Evolutionary conservation across 2,797 vertebrate genomes (phyloP), one percentile per base, ranked within the genome.

Genomic region (Agapornis canus): DNA sequence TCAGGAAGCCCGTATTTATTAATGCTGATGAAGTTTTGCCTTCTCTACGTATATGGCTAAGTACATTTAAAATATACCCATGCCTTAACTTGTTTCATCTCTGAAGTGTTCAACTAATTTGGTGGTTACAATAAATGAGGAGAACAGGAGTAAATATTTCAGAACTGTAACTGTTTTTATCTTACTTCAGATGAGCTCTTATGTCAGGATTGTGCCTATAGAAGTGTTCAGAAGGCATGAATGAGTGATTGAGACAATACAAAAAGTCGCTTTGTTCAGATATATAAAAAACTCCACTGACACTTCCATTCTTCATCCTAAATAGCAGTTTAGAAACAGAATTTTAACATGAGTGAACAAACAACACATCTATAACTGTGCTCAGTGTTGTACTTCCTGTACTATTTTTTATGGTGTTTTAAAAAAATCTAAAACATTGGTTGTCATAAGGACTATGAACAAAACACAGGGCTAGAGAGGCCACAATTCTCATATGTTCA

Each of bases 371-470:
- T 47, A 4, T 37, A 45, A 29, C 49, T 69, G 15, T 65, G 19
- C 57, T 32, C 14, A 26, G 9, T 8, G 1, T 25, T 75, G 43
- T 49, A 19, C 21, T 64, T 52, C 29, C 27, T 60, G 26, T 23
- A 25, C 11, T 29, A 16, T n/a, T 82, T 54, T 4, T 73, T 71
- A 45, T 22, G 60, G n/a, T 78, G 29, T 45, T 83, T 86, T 65
- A 43, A 10, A 92, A 43, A 92, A 35, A 2, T 27, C 26, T 13
- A 3, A 49, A 88, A 3, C 13, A 13, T 0, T 21, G 56, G 5
- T 29, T 84, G 88, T 83, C 5, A 0, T 45, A 25, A 0, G 0
- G 27, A 39, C 81, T 47, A 1, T 9, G 25, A 79, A 73, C 1
- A 54, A 82, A 87, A 27, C 1, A 1, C 0, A 26, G 35, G 26